These are phyloP conservation scores for Anagyrus pseudococci DNA, from an alignment of 2,888 invertebrate species.

Conservation along the genomic window DNA sequence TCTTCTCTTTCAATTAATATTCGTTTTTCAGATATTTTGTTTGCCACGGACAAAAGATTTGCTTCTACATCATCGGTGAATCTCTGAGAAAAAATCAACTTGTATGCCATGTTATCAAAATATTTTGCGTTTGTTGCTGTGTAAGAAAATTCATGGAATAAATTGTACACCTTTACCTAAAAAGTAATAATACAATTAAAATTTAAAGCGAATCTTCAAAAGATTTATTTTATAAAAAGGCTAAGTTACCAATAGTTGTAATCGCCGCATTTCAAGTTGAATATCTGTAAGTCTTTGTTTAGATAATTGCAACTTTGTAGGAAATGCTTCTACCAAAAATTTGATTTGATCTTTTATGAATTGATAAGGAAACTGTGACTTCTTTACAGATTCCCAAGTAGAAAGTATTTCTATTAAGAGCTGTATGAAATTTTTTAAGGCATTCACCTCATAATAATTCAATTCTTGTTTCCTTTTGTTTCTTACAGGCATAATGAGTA, in stretches of 20 bases:
- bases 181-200: background rate
- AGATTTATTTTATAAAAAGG: background rate
- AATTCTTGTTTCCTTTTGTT: conserved; percentile 6
- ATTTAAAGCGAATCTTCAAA: background rate
- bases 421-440: background rate
- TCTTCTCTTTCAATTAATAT: background rate
- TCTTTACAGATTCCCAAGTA: background rate
- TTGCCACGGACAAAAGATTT: background rate
- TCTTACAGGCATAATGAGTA: background rate
- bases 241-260: conserved; percentile 11
- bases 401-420: background rate
- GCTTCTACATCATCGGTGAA: background rate
- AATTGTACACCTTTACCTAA: background rate
- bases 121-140: background rate
- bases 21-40: background rate
- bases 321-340: background rate
- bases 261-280: conserved; percentile 10
- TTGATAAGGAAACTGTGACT: background rate
- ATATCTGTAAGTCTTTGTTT: conserved; percentile 6
- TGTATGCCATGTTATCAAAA: background rate
- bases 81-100: conserved; percentile 1
- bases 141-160: background rate
- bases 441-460: conserved; percentile 1
- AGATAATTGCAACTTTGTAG: background rate
- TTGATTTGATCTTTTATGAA: conserved; percentile 7